Conservation (phyloP, 1,140 invertebrate genomes). For the Lasioglossum albipes region DNA sequence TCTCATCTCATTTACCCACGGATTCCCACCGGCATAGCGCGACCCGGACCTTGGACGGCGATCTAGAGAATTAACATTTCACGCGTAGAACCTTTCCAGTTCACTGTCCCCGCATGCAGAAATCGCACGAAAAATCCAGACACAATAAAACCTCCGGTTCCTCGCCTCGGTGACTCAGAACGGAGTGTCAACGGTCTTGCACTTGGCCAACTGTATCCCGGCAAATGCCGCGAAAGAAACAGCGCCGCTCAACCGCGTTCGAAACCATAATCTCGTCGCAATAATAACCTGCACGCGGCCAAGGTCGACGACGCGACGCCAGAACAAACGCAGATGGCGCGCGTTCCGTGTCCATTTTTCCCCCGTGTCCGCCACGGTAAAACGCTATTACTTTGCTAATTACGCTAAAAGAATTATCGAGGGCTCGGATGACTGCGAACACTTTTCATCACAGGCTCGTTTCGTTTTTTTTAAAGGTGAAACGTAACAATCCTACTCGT, state of each 20-base stretch:
- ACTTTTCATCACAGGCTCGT: background rate
- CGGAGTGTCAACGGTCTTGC: slow-evolving; percentile 23
- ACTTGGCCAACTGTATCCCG: background rate
- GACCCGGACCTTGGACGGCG: background rate
- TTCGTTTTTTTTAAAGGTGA: background rate
- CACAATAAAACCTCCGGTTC: background rate
- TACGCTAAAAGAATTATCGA: background rate
- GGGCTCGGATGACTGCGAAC: background rate
- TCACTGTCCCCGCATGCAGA: slow-evolving; percentile 1
- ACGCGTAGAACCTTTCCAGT: background rate
- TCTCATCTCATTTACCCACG: background rate
- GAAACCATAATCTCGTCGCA: background rate
- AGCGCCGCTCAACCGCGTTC: background rate
- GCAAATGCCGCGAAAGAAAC: background rate
- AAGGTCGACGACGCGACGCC: background rate
- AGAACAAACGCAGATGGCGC: background rate
- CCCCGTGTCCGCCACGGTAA: background rate
- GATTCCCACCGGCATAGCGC: too few relatives aligned
- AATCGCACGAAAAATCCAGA: slow-evolving; percentile 11
- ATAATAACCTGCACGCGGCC: background rate
- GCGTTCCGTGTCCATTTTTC: background rate
- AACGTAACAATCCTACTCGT: too few relatives aligned
- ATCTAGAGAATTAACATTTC: background rate
- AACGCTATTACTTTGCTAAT: background rate
- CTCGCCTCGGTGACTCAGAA: slow-evolving; percentile 7